These are phyloP conservation scores for Tyrannus savana DNA, from an alignment of 2,113 vertebrate species.

Conservation along the genomic window DNA sequence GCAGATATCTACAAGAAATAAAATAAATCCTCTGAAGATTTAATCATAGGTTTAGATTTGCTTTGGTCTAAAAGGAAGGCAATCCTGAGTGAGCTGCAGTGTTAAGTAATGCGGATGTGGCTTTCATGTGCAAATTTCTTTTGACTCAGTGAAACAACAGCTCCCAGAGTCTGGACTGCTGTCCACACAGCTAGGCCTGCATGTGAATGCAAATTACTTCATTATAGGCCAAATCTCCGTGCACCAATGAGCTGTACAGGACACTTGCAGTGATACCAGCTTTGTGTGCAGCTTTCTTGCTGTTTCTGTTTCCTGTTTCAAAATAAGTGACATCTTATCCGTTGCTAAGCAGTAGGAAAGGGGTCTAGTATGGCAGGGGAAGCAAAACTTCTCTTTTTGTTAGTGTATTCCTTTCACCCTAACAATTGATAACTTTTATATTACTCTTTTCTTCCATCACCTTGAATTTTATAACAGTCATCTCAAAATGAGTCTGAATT, in stretches of 20 bases:
- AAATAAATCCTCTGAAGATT: constrained; percentile 43
- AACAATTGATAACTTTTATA: not conserved
- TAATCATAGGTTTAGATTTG: constrained; percentile 58
- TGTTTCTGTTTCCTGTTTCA: constrained; percentile 65
- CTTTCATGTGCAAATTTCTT: constrained; percentile 82
- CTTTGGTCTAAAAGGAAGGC: constrained; percentile 59
- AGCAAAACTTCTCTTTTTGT: constrained; percentile 30
- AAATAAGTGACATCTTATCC: constrained; percentile 63
- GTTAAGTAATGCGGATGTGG: constrained; percentile 72
- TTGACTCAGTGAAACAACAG: constrained; percentile 76
- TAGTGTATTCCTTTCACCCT: not conserved
- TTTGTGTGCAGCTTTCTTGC: constrained; percentile 66
- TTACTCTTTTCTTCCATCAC: not conserved
- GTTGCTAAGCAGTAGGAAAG: constrained; percentile 54
- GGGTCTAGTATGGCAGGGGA: not conserved
- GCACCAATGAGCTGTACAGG: constrained; percentile 59
- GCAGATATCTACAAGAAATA: not conserved
- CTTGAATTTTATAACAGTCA: not conserved
- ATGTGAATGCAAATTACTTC: constrained; percentile 78
- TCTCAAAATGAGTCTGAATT: not conserved
- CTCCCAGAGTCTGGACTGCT: constrained; percentile 70
- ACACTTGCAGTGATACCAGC: constrained; percentile 58
- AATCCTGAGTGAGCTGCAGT: constrained; percentile 48
- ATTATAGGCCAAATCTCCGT: constrained; percentile 66
- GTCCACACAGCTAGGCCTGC: constrained; percentile 61